Base-by-base conservation (phyloP, 2,797 vertebrate species). In the Ceryle rudis region DNA sequence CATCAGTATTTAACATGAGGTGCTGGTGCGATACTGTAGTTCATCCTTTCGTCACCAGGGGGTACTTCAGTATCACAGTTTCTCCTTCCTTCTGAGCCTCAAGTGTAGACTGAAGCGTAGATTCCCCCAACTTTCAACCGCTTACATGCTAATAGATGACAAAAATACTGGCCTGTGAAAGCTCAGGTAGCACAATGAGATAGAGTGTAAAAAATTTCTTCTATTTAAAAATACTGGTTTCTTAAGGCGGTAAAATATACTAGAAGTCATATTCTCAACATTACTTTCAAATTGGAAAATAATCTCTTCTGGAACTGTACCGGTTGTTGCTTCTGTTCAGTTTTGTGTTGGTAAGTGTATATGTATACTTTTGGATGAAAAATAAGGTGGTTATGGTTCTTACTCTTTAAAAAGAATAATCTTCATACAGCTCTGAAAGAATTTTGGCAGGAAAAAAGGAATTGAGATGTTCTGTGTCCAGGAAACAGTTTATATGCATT, bases 21-120 rank as follows among this genome's bases (percentile, higher is more conserved):
- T 33, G 35, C 61, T 29, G 21, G 14, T n/a, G 23, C 39, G 31
- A 6, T 18, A 54, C 37, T 81, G 96, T 69, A 93, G 39, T 96
- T 97, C 57, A 75, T 31, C 23, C 7, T 46, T 91, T 5, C 28
- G 13, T 90, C 98, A 95, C 97, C 28, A 94, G 97, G 77, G 91
- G 98, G 96, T 95, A 96, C 77, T 86, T 88, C 18, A 12, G n/a
- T 85, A 97, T 79, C 90, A 70, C 33, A 58, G 58, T 87, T 90
- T 39, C 58, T 39, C 35, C 2, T 29, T 86, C 22, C 15, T 29
- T 16, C 19, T 52, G 44, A 3, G 2, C 41, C 75, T 71, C 52
- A 67, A 44, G 58, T 14, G 17, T 8, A n/a, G 11, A 20, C 25
- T 11, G 39, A 61, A 3, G 11, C 55, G 21, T 7, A 22, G 19